Percentiles rank a stretch among this genome's conserved stretches.
These are phyloP conservation scores for Plestiodon gilberti DNA, from an alignment of 2,113 vertebrate genomes.

Conservation along the genomic window DNA sequence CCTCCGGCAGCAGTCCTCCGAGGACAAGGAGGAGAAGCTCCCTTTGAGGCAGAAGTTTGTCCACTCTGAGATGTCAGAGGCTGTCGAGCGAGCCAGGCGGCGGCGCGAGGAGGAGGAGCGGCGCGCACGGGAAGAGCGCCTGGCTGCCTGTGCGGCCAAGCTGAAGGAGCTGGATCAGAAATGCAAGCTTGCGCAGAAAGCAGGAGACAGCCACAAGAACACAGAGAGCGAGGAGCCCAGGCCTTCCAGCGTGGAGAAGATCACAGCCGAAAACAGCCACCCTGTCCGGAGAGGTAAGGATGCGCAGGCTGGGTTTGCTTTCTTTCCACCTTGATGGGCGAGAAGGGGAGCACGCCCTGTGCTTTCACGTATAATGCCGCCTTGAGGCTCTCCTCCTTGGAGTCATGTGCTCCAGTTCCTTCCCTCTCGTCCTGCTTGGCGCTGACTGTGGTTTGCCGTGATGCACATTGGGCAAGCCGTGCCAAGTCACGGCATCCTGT, in stretches of 20 bases:
- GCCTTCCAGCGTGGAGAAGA: conserved; percentile 79
- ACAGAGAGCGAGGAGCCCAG: conserved; percentile 72
- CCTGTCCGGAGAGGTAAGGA: conserved; percentile 81
- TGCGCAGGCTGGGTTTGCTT: too few relatives aligned
- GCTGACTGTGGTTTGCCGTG: too few relatives aligned
- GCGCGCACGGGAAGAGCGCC: conserved; percentile 89
- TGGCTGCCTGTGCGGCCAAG: conserved; percentile 95
- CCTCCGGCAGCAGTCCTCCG: conserved; percentile 77
- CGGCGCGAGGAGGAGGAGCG: conserved; percentile 95
- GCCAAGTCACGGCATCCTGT: too few relatives aligned
- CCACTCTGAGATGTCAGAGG: conserved; percentile 91
- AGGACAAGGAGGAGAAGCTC: conserved; percentile 90
- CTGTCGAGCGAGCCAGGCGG: conserved; percentile 90
- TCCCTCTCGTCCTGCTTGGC: too few relatives aligned
- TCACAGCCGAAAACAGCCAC: conserved; percentile 79
- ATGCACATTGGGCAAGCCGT: too few relatives aligned
- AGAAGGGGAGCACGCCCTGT: neutral
- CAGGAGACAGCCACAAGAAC: conserved; percentile 78
- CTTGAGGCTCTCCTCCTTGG: too few relatives aligned
- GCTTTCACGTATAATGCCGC: too few relatives aligned
- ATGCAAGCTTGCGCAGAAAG: conserved; percentile 82
- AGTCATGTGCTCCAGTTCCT: too few relatives aligned
- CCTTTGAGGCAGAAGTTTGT: conserved; percentile 88
- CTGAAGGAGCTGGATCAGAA: conserved; percentile 97
- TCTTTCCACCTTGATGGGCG: neutral